Evolutionary conservation across 2,113 vertebrate genomes (phyloP), one percentile per base, ranked within the genome.

Genomic region (Ornithorhynchus anatinus): DNA sequence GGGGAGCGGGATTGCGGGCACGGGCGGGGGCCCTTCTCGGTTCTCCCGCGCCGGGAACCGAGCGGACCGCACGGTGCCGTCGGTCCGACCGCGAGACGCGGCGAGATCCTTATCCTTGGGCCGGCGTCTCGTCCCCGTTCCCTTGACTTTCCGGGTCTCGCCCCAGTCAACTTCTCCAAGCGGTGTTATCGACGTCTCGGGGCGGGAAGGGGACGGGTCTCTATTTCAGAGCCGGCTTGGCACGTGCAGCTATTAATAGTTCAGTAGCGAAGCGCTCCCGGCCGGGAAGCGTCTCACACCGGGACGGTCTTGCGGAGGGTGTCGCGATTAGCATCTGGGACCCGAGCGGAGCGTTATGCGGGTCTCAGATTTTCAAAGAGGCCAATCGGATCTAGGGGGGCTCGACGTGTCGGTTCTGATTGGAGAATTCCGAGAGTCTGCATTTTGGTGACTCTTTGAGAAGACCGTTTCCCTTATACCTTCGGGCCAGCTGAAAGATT

Each of bases 311-410:
- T 73, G 58, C 40, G 75, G 67, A 85, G 84, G 65, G 72, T 69
- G 77, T 69, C 53, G 67, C 88, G 85, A 80, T 86, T 69, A 81
- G 59, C 47, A 74, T 72, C 64, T 73, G 82, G 72, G 79, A 81
- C 69, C 79, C 79, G 81, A 65, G 57, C 10, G 27, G 40, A 76
- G 45, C 61, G 39, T 37, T 35, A 80, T 81, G 79, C 84, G 79
- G 88, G 81, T 92, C 82, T 77, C 68, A 65, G 71, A 33, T 84
- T 84, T 91, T 89, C 76, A 79, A 82, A 81, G 77, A 87, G 88
- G 82, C 93, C 92, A 94, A 93, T 94, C 89, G 86, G 86, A 88
- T 86, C 79, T 84, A 85, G 82, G 82, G 84, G 87, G 81, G 77
- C 79, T 88, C 86, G 88, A 85, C 81, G 71, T 84, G 74, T 75